Percentiles rank a stretch among this genome's conserved stretches.
phyloP scores from a whole-genome alignment of 2,888 invertebrate genomes.

The Cordylochernes scorpioides region DNA sequence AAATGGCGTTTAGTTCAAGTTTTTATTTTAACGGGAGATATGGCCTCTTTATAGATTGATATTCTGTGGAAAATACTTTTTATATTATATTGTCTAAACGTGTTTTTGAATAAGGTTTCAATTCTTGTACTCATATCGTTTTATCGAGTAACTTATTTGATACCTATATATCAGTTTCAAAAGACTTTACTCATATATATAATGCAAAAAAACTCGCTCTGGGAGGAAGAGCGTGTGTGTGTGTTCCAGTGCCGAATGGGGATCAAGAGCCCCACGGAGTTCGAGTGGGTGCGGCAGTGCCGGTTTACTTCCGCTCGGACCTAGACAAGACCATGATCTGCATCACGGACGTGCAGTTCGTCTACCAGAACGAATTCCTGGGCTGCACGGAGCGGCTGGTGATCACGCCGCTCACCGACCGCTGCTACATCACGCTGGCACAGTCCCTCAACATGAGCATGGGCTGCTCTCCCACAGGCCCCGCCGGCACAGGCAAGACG shows the following conservation, averaged over 20 bases:
- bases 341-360: constrained; percentile 79
- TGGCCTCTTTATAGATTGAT: no score
- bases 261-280: constrained; percentile 64
- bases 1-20: no score
- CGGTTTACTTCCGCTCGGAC: constrained; percentile 84
- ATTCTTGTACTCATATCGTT: no score
- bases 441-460: constrained; percentile 85
- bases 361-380: constrained; percentile 84
- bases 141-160: no score
- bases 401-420: constrained; percentile 82
- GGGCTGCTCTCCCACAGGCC: constrained; percentile 87
- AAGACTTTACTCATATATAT: no score
- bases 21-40: no score
- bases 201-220: no score
- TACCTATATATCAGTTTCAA: no score
- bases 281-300: constrained; percentile 89
- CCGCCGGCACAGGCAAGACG: constrained; percentile 93
- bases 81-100: no score
- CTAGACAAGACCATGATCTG: constrained; percentile 69
- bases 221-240: no score
- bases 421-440: constrained; percentile 84
- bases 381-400: constrained; percentile 86
- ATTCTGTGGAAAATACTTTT: no score
- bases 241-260: constrained; percentile 57
- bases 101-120: no score